These are phyloP conservation scores for Chaunax sp. DNA, from an alignment of 2,797 vertebrate genomes.

Conservation along the genomic window DNA sequence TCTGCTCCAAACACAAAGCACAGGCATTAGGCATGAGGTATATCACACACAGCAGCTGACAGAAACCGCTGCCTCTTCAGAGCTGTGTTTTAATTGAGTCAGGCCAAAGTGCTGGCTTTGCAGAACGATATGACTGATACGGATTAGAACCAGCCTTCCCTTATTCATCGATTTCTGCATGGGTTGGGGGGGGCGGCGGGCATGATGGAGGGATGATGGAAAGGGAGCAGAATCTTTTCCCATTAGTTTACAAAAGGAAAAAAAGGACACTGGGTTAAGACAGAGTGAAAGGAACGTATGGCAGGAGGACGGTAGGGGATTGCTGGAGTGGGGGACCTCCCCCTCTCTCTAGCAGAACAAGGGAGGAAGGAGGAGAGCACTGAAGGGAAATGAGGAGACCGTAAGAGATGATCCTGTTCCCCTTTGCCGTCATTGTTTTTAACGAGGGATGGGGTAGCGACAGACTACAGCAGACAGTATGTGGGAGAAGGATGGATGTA, in stretches of 20 bases:
- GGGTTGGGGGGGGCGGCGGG: conserved; percentile 14
- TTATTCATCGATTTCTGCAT: conserved; percentile 68
- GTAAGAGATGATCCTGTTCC: conserved; percentile 22
- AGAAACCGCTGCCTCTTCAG: conserved; percentile 33
- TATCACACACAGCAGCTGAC: conserved; percentile 19
- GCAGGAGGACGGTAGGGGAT: conserved; percentile 3
- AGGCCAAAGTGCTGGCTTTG: conserved; percentile 69
- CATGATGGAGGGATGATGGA: conserved; percentile 26
- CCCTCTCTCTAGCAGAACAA: conserved; percentile 24
- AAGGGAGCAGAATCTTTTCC: conserved; percentile 43
- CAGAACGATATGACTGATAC: conserved; percentile 73
- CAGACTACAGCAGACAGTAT: conserved; percentile 12
- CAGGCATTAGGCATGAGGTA: conserved; percentile 24
- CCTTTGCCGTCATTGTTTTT: conserved; percentile 45
- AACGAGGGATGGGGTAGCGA: conserved; percentile 1
- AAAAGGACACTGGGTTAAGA: conserved; percentile 28
- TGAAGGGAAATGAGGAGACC: conserved; percentile 2
- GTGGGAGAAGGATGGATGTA: conserved; percentile 15
- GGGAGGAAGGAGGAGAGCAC: neutral
- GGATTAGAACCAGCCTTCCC: conserved; percentile 68
- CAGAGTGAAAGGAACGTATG: conserved; percentile 19
- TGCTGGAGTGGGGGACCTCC: conserved; percentile 6
- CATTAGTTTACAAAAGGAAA: conserved; percentile 53
- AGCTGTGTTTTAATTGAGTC: conserved; percentile 73
- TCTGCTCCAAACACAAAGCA: conserved; percentile 5